Evolutionary conservation across 2,113 vertebrate genomes (phyloP).

Genomic region (Mugil cephalus): DNA sequence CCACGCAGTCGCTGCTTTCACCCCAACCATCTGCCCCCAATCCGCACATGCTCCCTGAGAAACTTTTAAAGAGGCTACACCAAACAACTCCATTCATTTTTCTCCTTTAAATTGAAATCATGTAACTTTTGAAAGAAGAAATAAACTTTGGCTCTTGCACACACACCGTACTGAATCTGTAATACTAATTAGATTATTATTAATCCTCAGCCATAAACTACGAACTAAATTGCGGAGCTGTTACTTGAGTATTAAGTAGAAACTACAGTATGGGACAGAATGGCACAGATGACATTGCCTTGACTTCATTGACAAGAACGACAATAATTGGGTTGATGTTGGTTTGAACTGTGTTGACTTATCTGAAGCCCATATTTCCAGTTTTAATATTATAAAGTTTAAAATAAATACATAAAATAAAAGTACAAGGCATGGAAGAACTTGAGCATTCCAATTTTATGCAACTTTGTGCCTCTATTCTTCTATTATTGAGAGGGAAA

Average conservation of each 20-base stretch:
- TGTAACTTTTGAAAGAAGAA: conserved; percentile 14
- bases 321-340: too few relatives aligned
- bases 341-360: not conserved
- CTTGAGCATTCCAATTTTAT: not conserved
- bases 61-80: conserved; percentile 40
- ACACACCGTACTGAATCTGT: not conserved
- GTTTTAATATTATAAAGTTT: too few relatives aligned
- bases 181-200: not conserved
- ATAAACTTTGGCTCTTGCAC: not conserved
- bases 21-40: conserved; percentile 71
- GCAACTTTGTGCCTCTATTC: not conserved
- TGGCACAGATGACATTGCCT: not conserved
- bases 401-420: not conserved
- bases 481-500: too few relatives aligned
- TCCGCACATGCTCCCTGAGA: conserved; percentile 27
- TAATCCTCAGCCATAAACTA: conserved; percentile 3
- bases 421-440: not conserved
- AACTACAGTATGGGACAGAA: not conserved
- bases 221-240: not conserved
- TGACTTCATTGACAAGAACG: too few relatives aligned
- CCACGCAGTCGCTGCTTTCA: conserved; percentile 58
- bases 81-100: conserved; percentile 10
- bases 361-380: not conserved
- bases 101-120: conserved; percentile 14
- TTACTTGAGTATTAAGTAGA: not conserved